These are phyloP conservation scores for Chaetodon trifasciatus DNA, from an alignment of 2,797 vertebrate genomes.

Conservation along the genomic window DNA sequence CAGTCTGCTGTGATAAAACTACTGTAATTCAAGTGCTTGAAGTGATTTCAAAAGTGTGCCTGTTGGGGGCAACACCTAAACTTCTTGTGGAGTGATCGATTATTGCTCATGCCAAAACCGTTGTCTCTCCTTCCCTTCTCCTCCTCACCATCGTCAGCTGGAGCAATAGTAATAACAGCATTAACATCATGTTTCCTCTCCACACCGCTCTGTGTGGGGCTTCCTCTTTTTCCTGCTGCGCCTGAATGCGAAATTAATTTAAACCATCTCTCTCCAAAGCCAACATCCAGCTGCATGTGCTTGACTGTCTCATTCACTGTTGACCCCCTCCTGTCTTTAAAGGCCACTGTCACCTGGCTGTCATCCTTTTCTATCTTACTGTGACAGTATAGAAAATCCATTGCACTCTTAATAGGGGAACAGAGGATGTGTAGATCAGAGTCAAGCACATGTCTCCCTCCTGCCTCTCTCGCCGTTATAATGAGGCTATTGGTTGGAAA, in stretches of 20 bases:
- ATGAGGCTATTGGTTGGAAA: conserved; percentile 65
- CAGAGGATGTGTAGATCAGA: conserved; percentile 75
- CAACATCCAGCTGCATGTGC: conserved; percentile 34
- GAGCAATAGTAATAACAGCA: background rate
- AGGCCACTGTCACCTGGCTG: conserved; percentile 42
- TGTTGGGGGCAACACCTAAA: no score
- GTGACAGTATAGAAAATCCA: conserved; percentile 75
- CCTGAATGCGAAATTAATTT: conserved; percentile 45
- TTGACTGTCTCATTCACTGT: conserved; percentile 37
- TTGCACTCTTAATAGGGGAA: conserved; percentile 70
- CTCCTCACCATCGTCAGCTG: conserved; percentile 8
- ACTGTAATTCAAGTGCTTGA: conserved; percentile 5
- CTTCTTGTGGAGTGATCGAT: background rate
- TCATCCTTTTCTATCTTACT: conserved; percentile 51
- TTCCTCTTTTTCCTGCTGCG: conserved; percentile 14
- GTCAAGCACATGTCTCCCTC: conserved; percentile 61
- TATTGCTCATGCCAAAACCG: conserved; percentile 7
- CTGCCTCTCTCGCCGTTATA: conserved; percentile 58
- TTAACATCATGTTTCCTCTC: conserved; percentile 16
- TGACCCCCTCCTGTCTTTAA: conserved; percentile 54
- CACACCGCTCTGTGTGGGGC: conserved; percentile 5
- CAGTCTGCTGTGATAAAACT: conserved; percentile 17
- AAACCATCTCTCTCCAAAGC: conserved; percentile 16
- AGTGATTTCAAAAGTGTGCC: conserved; percentile 16
- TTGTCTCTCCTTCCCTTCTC: background rate